Base-by-base conservation (phyloP, 2,113 vertebrate species). In the Electrona antarctica region DNA sequence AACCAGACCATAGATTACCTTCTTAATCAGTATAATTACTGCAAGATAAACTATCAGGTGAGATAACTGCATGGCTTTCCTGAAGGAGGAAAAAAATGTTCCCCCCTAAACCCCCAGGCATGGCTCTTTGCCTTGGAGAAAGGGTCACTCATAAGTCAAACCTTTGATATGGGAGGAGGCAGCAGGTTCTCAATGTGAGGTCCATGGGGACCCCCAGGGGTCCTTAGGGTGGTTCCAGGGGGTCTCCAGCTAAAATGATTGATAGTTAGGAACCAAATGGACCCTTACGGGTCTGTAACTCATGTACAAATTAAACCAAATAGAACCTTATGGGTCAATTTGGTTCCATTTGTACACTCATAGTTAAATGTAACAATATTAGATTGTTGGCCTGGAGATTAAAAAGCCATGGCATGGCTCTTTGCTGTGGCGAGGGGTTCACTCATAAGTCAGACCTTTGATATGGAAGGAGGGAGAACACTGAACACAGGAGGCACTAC, bases 81-180 rank as follows among this genome's bases (percentile, higher is more conserved):
- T 52, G 10, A 70, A 69, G 58, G 45, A 10, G 29, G 60, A 60
- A 51, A 14, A 10, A 21, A 41, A 41, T 3, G 33, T 3, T 41
- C 33, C 33, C 33, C 33, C 33, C 8, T 28, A 54, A 67, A 51
- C 41, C 15, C 29, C 63, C 15, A 28, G 15, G 28, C 12, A 55
- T 12, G 13, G 1, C 9, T 51, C 64, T 28, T 21, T 60, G 61
- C 29, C 48, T 50, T 41, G 67, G 51, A 12, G 8, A 9, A 74
- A 62, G 62, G 74, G 71, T 83, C 80, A 87, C 28, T 63, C 28
- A 4, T 51, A 14, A 79, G 77, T 78, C 74, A 75, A 29, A 60
- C 48, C 76, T 77, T 81, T 86, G 72, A 85, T 81, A 79, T 76
- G 63, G 73, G 80, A 41, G 33, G 33, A 41, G 33, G 33, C 33